phyloP scores from a whole-genome alignment of 2,113 vertebrate genomes.

The Leucopternis melanops region DNA sequence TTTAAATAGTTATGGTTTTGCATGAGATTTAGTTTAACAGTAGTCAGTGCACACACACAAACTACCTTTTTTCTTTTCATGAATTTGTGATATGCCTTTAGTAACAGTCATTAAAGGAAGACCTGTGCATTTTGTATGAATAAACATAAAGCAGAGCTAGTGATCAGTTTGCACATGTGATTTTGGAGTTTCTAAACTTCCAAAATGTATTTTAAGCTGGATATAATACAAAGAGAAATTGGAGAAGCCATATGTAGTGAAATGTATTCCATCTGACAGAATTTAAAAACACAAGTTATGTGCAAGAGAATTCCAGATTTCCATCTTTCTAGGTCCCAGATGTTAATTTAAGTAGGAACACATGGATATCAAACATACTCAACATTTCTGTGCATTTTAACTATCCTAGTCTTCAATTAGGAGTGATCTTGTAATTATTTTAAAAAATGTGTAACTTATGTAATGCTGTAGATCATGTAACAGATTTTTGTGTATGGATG shows the following conservation, averaged over 20 bases:
- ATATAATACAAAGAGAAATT: background rate
- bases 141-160: background rate
- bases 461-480: background rate
- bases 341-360: background rate
- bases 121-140: background rate
- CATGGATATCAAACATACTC: background rate
- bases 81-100: background rate
- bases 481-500: background rate
- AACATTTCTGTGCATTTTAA: background rate
- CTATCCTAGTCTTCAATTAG: background rate
- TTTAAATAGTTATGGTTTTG: background rate
- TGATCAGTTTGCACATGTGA: background rate
- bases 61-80: background rate
- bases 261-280: background rate
- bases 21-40: background rate
- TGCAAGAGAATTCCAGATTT: background rate
- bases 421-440: background rate
- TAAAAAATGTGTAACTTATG: accelerated
- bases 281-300: background rate
- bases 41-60: accelerated
- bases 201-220: background rate
- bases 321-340: background rate
- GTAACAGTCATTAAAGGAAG: background rate
- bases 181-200: background rate
- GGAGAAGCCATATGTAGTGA: background rate